Percentiles rank a stretch among this genome's conserved stretches.
Evolutionary conservation across 2,113 vertebrate genomes (phyloP).

Genomic region (Lamprotornis superbus): DNA sequence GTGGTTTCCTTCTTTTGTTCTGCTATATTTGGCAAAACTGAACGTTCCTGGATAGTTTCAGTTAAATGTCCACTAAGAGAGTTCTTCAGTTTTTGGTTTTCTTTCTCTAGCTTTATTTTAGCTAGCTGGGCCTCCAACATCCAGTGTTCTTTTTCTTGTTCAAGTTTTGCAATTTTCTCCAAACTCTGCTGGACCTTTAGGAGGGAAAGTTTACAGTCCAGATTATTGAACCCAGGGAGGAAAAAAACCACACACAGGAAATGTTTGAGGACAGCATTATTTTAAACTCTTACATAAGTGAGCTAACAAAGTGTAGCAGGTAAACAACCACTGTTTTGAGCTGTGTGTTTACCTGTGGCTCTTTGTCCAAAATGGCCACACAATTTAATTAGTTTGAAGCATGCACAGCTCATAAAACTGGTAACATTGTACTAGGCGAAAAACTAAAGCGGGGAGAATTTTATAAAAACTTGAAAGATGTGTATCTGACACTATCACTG

Average conservation of each 20-base stretch:
- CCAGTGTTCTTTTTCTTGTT: slow-evolving; percentile 99
- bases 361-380: neutral
- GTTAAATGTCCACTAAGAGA: slow-evolving; percentile 41
- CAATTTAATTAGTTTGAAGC: neutral
- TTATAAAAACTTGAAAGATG: neutral
- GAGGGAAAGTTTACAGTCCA: neutral
- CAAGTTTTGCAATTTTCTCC: slow-evolving; percentile 94
- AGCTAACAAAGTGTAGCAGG: neutral
- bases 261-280: neutral
- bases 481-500: neutral
- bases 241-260: neutral
- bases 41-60: slow-evolving; percentile 61
- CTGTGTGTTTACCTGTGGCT: neutral
- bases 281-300: neutral
- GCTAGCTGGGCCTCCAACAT: slow-evolving; percentile 95
- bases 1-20: slow-evolving; percentile 68
- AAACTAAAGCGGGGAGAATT: neutral
- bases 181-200: slow-evolving; percentile 92
- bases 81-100: slow-evolving; percentile 83
- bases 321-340: neutral
- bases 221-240: neutral
- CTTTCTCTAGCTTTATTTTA: slow-evolving; percentile 93
- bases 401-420: neutral
- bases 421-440: neutral
- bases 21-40: neutral